Evolutionary conservation across 2,113 vertebrate species (phyloP), one percentile per base, ranked within the genome.

Genomic region (Chascanopsetta lugubris): DNA sequence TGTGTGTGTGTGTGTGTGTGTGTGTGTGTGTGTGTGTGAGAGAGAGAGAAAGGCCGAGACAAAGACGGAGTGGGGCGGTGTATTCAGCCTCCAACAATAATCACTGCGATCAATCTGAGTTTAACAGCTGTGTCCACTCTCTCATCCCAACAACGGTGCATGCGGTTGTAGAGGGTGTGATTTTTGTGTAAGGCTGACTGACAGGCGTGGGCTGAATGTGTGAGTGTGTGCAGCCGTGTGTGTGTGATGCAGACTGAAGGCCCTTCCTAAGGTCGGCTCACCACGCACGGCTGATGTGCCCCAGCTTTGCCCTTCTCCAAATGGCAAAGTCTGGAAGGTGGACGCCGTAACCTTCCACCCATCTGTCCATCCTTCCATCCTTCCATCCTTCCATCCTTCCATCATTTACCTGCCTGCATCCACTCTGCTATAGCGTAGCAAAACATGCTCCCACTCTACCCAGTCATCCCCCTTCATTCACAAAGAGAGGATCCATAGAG

Each of bases 401-500:
- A 53, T 64, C 54, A 26, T 20, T 61, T 3, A 11, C 47, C 25
- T 21, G 10, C 17, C 27, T 57, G 46, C 29, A 9, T 42, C 58
- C 21, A 5, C 67, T 61, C 55, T 8, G 56, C 45, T 20, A 58
- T 67, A 65, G 57, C 26, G 2, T 66, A 25, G 65, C 58, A 77
- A 70, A 76, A 66, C 80, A 30, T 61, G 53, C 55, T 77, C 27
- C 54, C 6, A 12, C 67, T n/a, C n/a, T 61, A 56, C 55, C 49
- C 61, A 60, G 53, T 68, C 70, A 7, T 6, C 45, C 36, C 30
- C 21, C 32, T 29, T 53, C 34, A 6, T 53, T 59, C 65, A 84
- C 59, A 84, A 80, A 75, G 56, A 46, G 59, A 50, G 50, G 50
- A 65, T 22, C 69, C 49, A 78, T 50, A 46, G 64, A 80, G 57